Percentiles rank a stretch among this genome's conserved stretches.
Evolutionary conservation across 2,888 invertebrate genomes (phyloP).

Genomic region (Drosophila borealis): DNA sequence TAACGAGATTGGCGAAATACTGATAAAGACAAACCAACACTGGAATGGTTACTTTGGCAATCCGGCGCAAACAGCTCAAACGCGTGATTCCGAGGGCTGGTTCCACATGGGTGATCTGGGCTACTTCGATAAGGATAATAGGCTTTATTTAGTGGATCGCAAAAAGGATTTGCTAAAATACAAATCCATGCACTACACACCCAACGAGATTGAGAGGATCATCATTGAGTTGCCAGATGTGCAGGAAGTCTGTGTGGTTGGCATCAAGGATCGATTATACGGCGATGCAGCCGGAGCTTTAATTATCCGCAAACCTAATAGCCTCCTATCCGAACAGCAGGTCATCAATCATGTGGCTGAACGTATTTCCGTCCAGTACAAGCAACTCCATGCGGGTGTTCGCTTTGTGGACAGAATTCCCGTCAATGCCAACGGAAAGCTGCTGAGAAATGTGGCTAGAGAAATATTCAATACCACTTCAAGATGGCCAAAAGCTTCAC

Average conservation of each 20-base stretch:
- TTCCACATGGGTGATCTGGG: constrained; percentile 81
- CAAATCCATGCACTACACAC: constrained; percentile 64
- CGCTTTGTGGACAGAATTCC: constrained; percentile 67
- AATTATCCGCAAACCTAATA: constrained; percentile 36
- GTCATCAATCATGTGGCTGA: constrained; percentile 43
- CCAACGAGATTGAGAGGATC: constrained; percentile 68
- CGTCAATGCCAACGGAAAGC: constrained; percentile 64
- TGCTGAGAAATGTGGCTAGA: constrained; percentile 47
- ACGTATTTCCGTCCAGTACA: constrained; percentile 41
- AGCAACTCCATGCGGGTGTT: constrained; percentile 73
- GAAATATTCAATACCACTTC: constrained; percentile 25
- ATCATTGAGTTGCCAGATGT: constrained; percentile 67
- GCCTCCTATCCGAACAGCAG: constrained; percentile 40
- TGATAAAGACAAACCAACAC: constrained; percentile 28
- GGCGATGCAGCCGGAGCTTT: constrained; percentile 75
- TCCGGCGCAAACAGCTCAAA: constrained; percentile 46
- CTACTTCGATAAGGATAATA: constrained; percentile 72
- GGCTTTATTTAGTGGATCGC: constrained; percentile 70
- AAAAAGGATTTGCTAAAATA: constrained; percentile 77
- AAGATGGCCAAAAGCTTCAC: constrained; percentile 14
- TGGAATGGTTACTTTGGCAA: constrained; percentile 79
- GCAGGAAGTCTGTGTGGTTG: constrained; percentile 70
- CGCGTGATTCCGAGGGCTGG: constrained; percentile 69
- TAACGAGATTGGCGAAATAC: constrained; percentile 73
- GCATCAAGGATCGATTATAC: constrained; percentile 55